These are phyloP conservation scores for Zelleria hepariella DNA, from an alignment of 2,888 invertebrate species.

Conservation along the genomic window DNA sequence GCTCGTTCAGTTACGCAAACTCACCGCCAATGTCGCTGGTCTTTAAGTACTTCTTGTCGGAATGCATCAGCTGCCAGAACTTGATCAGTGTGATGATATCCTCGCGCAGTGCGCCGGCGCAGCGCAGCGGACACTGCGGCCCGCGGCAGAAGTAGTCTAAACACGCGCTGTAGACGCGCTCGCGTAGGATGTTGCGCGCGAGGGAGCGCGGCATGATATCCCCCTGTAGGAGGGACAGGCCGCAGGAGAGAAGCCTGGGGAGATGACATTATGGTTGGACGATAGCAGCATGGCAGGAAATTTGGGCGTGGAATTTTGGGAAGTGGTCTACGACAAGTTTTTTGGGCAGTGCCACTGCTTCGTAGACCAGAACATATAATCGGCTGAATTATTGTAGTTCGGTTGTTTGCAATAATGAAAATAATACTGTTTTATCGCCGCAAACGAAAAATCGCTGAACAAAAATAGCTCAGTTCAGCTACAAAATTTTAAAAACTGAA, in stretches of 20 bases:
- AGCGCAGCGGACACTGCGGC: conserved; percentile 89
- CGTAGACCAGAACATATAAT: too few species aligned
- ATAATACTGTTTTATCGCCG: too few species aligned
- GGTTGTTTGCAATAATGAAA: too few species aligned
- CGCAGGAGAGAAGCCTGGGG: conserved; percentile 86
- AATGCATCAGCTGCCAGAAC: conserved; percentile 97
- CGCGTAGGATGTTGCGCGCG: conserved; percentile 92
- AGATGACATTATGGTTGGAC: too few species aligned
- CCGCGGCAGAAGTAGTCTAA: conserved; percentile 96
- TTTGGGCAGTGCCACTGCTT: too few species aligned
- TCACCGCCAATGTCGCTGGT: conserved; percentile 84
- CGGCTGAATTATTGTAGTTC: too few species aligned
- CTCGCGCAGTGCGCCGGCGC: conserved; percentile 82
- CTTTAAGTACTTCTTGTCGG: conserved; percentile 92
- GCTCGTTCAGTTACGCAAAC: conserved; percentile 11
- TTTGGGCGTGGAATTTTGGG: not conserved
- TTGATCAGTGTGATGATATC: conserved; percentile 90
- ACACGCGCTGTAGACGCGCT: conserved; percentile 94
- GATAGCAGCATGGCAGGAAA: too few species aligned
- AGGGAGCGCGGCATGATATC: conserved; percentile 89
- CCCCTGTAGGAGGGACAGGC: conserved; percentile 92
- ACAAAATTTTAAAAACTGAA: too few species aligned
- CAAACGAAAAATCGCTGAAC: too few species aligned
- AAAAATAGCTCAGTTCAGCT: too few species aligned
- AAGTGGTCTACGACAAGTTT: too few species aligned